Evolutionary conservation across 2,113 vertebrate species (phyloP), one percentile per base, ranked within the genome.

Genomic region (Atlantisia rogersi): DNA sequence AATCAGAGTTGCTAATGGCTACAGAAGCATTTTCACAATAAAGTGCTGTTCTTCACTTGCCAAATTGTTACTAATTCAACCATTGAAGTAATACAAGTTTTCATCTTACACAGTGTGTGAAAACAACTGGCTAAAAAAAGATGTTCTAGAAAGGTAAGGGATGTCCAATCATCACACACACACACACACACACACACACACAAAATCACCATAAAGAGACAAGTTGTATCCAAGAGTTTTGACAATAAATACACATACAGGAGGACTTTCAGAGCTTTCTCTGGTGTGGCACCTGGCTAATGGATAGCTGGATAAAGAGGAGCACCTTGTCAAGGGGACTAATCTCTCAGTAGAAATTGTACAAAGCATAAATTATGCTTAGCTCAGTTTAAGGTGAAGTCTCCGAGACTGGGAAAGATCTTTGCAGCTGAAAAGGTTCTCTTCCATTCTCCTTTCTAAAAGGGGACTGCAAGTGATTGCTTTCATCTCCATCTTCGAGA

Each of bases 1-100:
- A 73, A 85, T 89, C 89, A 82, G 56, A 95, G 75, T 75, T 95
- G 62, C 77, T 91, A 87, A 91, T 81, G 86, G 83, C 69, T 96
- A 94, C 88, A 82, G 59, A 67, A 68, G 71, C 56, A 11, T 93
- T 94, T 75, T 74, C 83, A 90, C 74, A 76, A 82, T 25, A 64
- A 91, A 86, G 21, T 31, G 59, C 70, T 70, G 91, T 8, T 86
- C 90, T 87, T 90, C 82, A 46, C 28, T 35, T 92, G 76, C 42
- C 39, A 88, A 92, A 91, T 59, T 67, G 35, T 52, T 70, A 25
- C 46, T 78, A 90, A 91, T 75, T 79, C 70, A 86, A 4, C 46
- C 73, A 82, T 0, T 67, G 59, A 82, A 71, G 42, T 28, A 48
- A 68, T 20, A 22, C 11, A 28, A 58, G 74, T 69, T 89, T 91